These are phyloP conservation scores for Autographa pulchrina DNA, from an alignment of 2,888 invertebrate species.

Conservation along the genomic window DNA sequence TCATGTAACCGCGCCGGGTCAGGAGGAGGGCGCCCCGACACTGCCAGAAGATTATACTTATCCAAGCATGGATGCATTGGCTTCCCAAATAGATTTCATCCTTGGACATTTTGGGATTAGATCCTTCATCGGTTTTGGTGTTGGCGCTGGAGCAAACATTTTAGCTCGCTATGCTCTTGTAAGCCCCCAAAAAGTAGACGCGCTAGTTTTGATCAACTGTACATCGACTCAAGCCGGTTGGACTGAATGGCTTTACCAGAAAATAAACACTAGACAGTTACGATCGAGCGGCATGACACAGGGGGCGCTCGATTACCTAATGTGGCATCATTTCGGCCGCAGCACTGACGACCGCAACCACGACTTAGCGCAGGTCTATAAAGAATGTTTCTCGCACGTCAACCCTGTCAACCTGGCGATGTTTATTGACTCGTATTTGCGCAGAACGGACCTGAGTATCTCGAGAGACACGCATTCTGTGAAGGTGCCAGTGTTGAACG, in stretches of 20 bases:
- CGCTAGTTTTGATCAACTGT: conserved; percentile 97
- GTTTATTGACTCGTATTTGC: conserved; percentile 98
- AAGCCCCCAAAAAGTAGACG: conserved; percentile 96
- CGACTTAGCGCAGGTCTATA: conserved; percentile 97
- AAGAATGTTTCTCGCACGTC: conserved; percentile 97
- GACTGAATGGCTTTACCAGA: conserved; percentile 99
- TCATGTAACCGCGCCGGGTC: conserved; percentile 99
- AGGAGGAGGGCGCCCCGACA: conserved; percentile 98
- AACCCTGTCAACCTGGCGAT: conserved; percentile 98
- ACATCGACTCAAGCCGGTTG: conserved; percentile 98
- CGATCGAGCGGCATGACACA: conserved; percentile 97
- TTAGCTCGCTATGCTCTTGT: conserved; percentile 96
- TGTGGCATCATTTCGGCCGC: conserved; percentile 99
- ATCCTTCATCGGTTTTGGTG: conserved; percentile 98
- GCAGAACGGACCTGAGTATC: conserved; percentile 96
- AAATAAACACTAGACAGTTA: conserved; percentile 96
- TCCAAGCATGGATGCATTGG: conserved; percentile 98
- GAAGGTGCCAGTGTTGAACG: conserved; percentile 96
- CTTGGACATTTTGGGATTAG: conserved; percentile 97
- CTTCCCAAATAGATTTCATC: conserved; percentile 96
- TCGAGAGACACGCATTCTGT: conserved; percentile 91
- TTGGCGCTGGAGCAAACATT: conserved; percentile 99
- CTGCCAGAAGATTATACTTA: conserved; percentile 96
- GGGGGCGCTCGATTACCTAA: conserved; percentile 97
- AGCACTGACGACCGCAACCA: conserved; percentile 96